Percentiles rank a stretch among this genome's conserved stretches.
Evolutionary conservation across 2,113 vertebrate species (phyloP).

Genomic region (Centropus unirufus): DNA sequence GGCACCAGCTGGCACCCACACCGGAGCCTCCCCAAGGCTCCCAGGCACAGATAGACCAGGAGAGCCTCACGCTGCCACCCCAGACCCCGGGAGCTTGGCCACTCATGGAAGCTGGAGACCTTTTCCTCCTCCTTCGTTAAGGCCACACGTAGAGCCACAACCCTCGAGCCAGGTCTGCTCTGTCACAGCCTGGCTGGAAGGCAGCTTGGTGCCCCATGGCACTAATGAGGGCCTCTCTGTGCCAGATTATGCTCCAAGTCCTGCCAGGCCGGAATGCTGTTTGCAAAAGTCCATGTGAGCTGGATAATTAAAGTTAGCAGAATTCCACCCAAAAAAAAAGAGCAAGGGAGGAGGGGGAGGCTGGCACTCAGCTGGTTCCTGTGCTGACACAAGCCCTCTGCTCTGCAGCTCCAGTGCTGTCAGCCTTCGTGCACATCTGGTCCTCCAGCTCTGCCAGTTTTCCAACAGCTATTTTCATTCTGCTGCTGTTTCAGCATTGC

Average conservation of each 20-base stretch:
- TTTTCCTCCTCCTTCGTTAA: background rate
- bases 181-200: rapidly evolving
- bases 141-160: background rate
- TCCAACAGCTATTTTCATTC: background rate
- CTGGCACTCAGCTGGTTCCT: background rate
- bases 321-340: background rate
- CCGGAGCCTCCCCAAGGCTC: rapidly evolving
- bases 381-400: background rate
- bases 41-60: too few relatives aligned
- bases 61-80: background rate
- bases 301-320: background rate
- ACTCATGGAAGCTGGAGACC: background rate
- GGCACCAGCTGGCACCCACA: rapidly evolving
- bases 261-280: background rate
- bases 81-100: background rate
- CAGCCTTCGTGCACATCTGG: background rate
- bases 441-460: background rate
- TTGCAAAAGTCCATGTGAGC: background rate
- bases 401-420: background rate
- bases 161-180: background rate
- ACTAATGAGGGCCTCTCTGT: background rate
- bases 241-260: background rate
- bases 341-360: background rate
- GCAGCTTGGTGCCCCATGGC: background rate
- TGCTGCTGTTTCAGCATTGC: background rate